Conservation (phyloP, 2,113 vertebrate species). For the Aegithalos caudatus region DNA sequence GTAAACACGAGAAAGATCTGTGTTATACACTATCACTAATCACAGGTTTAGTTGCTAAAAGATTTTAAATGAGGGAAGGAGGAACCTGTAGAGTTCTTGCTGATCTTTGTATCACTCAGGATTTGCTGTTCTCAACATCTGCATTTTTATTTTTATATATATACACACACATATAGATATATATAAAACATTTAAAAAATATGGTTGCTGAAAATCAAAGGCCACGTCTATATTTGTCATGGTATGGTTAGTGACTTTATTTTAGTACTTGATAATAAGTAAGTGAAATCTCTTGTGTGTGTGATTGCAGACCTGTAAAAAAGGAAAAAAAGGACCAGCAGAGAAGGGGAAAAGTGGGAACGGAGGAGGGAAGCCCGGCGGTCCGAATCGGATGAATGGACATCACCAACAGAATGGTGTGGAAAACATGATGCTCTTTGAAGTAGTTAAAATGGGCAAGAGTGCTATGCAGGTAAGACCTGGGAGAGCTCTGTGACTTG, state of each 20-base stretch:
- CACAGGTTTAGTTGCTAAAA: neutral
- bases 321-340: slow-evolving; percentile 88
- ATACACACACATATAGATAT: accelerated
- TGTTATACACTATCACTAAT: neutral
- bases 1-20: neutral
- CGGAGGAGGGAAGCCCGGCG: slow-evolving; percentile 81
- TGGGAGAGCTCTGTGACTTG: neutral
- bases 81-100: neutral
- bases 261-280: neutral
- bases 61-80: neutral
- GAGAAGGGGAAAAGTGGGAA: slow-evolving; percentile 89
- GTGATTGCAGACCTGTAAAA: slow-evolving; percentile 84
- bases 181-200: neutral
- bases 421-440: slow-evolving; percentile 99
- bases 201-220: neutral
- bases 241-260: neutral
- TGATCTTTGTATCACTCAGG: neutral
- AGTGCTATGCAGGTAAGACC: slow-evolving; percentile 96
- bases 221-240: neutral
- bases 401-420: slow-evolving; percentile 99
- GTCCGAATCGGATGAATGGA: slow-evolving; percentile 93
- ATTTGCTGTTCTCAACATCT: neutral
- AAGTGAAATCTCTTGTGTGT: neutral
- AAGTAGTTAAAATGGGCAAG: slow-evolving; percentile 97
- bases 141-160: neutral